Evolutionary conservation across 2,113 vertebrate species (phyloP), one percentile per base, ranked within the genome.

Genomic region (Syngnathus floridae): DNA sequence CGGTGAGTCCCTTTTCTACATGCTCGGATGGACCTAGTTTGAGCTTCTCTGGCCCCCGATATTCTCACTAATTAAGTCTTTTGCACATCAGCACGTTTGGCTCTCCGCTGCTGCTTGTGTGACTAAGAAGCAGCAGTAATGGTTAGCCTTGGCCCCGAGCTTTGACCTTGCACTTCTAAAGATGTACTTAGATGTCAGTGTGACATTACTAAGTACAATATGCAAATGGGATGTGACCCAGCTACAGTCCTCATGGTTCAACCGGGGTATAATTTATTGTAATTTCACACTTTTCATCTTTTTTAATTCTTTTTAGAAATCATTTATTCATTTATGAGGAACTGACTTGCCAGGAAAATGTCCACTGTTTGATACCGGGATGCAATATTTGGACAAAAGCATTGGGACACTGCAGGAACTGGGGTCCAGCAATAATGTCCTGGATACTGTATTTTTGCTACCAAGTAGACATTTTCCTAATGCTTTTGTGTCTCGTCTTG

Each of bases 1-100:
- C 51, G 97, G 97, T 99, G 88, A 80, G 96, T 94, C 84, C 40
- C 78, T n/a, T 36, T 37, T 36, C 13, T 56, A 1, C 21, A 5
- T 56, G 8, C 4, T 26, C 6, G 64, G 51, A 36, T 35, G 19
- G 56, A 58, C 26, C n/a, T 5, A 37, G 37, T 58, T 38, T 9
- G 13, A 37, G 35, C 10, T 37, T 45, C 63, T 66, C 56, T 45
- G 13, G 14, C 75, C 56, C 48, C 77, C 67, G 45, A 58, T 80
- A 79, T 77, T 75, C 70, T 67, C 58, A 71, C 69, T 63, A 82
- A 77, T 88, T 78, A 87, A 73, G 36, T 67, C 65, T 82, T 38
- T 43, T 57, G 65, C 62, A 8, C 73, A 73, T 49, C 22, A 5
- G 26, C 62, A 35, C 10, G 8, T 63, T 66, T 57, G 45, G 45